Percentiles rank a stretch among this genome's conserved stretches.
Evolutionary conservation across 2,113 vertebrate genomes (phyloP).

Genomic region (Sceloporus undulatus): DNA sequence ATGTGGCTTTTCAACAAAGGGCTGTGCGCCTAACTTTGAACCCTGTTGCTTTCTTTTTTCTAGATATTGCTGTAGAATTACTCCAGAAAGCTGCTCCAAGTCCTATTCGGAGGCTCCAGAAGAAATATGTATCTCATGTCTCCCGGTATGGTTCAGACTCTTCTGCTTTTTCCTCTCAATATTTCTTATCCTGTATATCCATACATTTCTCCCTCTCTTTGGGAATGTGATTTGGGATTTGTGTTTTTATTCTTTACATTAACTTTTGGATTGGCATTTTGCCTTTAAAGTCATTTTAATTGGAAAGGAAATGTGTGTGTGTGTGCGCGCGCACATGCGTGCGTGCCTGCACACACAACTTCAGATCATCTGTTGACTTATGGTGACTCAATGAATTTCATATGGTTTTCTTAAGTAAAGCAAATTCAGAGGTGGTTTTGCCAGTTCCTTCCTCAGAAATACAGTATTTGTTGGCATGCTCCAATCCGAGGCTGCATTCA

Average conservation of each 20-base stretch:
- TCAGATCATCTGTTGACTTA: too few relatives aligned
- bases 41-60: not conserved
- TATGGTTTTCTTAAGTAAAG: too few relatives aligned
- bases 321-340: too few relatives aligned
- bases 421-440: too few relatives aligned
- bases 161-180: not conserved
- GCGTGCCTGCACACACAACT: too few relatives aligned
- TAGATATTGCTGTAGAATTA: conserved; percentile 97
- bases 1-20: not conserved
- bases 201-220: not conserved
- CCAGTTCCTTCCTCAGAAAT: too few relatives aligned
- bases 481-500: too few relatives aligned
- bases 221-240: not conserved
- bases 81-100: conserved; percentile 97
- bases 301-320: too few relatives aligned
- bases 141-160: conserved; percentile 84
- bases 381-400: too few relatives aligned
- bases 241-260: not conserved
- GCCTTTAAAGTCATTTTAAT: not conserved
- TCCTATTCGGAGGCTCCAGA: conserved; percentile 94
- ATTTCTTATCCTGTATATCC: not conserved
- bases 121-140: conserved; percentile 95
- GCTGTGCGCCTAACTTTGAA: not conserved
- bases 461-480: too few relatives aligned
- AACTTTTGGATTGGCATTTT: not conserved